Percentiles rank a stretch among this genome's conserved stretches.
These are phyloP conservation scores for Petrocephalus sullivani DNA, from an alignment of 2,797 vertebrate species.

Conservation along the genomic window DNA sequence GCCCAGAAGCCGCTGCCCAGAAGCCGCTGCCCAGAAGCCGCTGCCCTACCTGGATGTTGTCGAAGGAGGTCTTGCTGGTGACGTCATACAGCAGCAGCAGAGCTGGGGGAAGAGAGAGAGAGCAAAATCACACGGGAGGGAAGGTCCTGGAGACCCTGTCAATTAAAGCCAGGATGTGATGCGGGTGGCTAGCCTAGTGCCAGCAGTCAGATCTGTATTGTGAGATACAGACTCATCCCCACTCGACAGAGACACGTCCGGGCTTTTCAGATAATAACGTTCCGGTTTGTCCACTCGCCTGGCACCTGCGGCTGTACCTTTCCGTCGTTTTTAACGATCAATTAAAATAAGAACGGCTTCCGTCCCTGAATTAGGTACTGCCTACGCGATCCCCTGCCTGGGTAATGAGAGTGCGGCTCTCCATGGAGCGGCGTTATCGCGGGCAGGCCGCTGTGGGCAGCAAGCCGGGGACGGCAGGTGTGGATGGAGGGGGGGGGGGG, in stretches of 20 bases:
- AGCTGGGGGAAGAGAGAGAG: conserved; percentile 53
- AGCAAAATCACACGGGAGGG: background rate
- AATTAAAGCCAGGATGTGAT: background rate
- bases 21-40: background rate
- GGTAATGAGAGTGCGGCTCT: background rate
- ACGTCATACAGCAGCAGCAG: conserved; percentile 88
- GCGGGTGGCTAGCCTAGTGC: background rate
- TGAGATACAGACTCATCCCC: background rate
- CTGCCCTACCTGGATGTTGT: conserved; percentile 79
- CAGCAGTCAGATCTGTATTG: background rate
- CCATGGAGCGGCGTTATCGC: background rate
- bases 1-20: too few species aligned
- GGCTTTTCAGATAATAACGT: background rate
- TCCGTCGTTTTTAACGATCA: background rate
- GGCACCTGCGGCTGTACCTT: background rate
- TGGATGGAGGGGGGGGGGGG: background rate
- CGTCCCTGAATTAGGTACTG: background rate
- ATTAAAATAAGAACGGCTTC: background rate
- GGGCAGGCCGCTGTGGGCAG: background rate
- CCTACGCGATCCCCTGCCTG: background rate
- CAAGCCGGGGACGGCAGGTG: background rate
- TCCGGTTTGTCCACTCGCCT: background rate
- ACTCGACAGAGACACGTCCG: background rate
- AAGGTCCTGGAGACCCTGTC: background rate
- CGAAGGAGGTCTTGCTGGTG: conserved; percentile 85